Percentiles rank a stretch among this genome's conserved stretches.
These are phyloP conservation scores for Sipunculus nudus DNA, from an alignment of 2,888 invertebrate species.

Conservation along the genomic window DNA sequence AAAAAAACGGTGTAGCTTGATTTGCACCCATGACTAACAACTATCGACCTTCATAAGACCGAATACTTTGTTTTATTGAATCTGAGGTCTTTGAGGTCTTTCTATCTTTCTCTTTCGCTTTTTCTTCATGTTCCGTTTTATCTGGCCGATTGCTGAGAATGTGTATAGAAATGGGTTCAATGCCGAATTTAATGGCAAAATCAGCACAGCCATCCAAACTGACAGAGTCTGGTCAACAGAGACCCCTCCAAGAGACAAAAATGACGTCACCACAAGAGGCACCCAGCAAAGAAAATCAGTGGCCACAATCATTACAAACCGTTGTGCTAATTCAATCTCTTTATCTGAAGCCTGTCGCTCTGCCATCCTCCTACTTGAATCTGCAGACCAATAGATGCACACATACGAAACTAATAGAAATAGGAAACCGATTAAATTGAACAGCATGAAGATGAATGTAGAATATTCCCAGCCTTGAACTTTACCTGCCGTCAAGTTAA, in stretches of 20 bases:
- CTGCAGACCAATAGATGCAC: not conserved
- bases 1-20: no score
- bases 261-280: slow-evolving; percentile 1
- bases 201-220: slow-evolving; percentile 70
- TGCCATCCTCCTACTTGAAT: slow-evolving; percentile 4
- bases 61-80: no score
- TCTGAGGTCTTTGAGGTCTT: no score
- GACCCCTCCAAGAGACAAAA: slow-evolving; percentile 3
- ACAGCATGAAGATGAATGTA: slow-evolving; percentile 1
- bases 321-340: slow-evolving; percentile 11
- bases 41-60: no score
- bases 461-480: slow-evolving; percentile 9
- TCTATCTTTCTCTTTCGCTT: no score
- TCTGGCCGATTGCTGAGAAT: slow-evolving; percentile 56
- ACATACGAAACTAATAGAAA: not conserved
- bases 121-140: no score
- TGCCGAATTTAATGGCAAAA: slow-evolving; percentile 69
- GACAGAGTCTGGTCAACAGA: slow-evolving; percentile 26
- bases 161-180: slow-evolving; percentile 70
- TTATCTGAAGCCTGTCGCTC: slow-evolving; percentile 1
- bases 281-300: slow-evolving; percentile 14
- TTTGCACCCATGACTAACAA: no score
- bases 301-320: slow-evolving; percentile 6
- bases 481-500: slow-evolving; percentile 11
- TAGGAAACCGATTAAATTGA: not conserved